These are phyloP conservation scores for Synanthedon vespiformis DNA, from an alignment of 2,888 invertebrate species.

Conservation along the genomic window DNA sequence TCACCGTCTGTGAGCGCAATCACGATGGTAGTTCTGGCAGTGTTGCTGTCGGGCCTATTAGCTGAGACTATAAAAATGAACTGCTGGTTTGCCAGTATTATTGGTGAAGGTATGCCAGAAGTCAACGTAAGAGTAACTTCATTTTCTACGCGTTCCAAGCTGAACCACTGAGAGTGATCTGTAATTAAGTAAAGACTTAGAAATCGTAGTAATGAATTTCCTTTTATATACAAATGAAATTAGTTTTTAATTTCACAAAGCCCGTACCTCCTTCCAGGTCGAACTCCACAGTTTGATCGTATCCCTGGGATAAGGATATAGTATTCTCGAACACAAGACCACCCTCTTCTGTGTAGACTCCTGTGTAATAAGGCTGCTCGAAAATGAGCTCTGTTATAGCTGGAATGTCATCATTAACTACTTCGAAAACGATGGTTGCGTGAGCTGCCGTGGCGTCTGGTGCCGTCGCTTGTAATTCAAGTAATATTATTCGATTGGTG, in stretches of 20 bases:
- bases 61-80: too few relatives aligned
- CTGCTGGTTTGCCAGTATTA: too few relatives aligned
- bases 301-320: constrained; percentile 13
- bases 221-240: too few relatives aligned
- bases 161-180: too few relatives aligned
- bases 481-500: constrained; percentile 14
- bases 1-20: constrained; percentile 9
- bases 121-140: too few relatives aligned
- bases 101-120: too few relatives aligned
- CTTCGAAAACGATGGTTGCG: constrained; percentile 20
- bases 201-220: too few relatives aligned
- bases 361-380: constrained; percentile 17
- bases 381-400: constrained; percentile 11
- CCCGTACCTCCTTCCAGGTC: constrained; percentile 19
- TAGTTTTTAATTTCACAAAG: too few relatives aligned
- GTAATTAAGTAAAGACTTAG: too few relatives aligned
- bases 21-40: constrained; percentile 15
- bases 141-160: too few relatives aligned
- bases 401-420: constrained; percentile 7
- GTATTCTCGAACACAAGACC: constrained; percentile 10
- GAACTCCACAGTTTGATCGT: constrained; percentile 16
- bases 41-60: too few relatives aligned
- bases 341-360: constrained; percentile 10
- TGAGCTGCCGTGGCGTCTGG: constrained; percentile 13
- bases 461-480: constrained; percentile 20